Base-by-base conservation (phyloP, 2,888 invertebrate species). In the Colletes collaris region DNA sequence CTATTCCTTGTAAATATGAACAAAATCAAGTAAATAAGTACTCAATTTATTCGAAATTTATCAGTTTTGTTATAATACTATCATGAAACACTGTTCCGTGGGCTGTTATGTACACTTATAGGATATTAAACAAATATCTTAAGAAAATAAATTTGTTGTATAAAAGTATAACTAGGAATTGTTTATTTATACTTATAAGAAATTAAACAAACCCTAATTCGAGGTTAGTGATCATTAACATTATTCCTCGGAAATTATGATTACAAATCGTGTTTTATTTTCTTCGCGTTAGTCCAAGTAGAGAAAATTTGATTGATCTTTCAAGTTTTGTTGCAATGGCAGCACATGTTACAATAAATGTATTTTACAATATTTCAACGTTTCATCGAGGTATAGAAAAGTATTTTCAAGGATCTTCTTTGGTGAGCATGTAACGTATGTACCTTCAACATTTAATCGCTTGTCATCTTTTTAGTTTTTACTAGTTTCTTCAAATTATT, bases 151-250 rank as follows among this genome's bases (percentile, higher is more conserved):
- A 68, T 53, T 16, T 63, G 55, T 65, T 16, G 19, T 80, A 66
- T 53, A 69, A 81, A 81, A 62, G 68, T 81, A 69, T 40, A 65
- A 69, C 72, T 72, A 81, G 46, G n/a, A 49, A 76, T 68, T n/a
- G n/a, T 81, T 81, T 81, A 81, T 81, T 81, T 66, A 13, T 4
- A 76, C 53, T 81, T 81, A 72, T 62, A 76, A 49, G 55, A 76
- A 66, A 60, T 68, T 46, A 79, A 66, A 69, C 16, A 80, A 68
- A 11, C 50, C 55, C 37, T 27, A 66, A 46, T 19, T 40, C 40
- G 16, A 2, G 19, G 19, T 66, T 5, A 8, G 50, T 77, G 56
- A 70, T 70, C 27, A 55, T 58, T 53, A 73, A 63, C 62, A 70
- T 60, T 59, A 37, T 65, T 60, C 11, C 6, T 52, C 27, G 16